phyloP scores from a whole-genome alignment of 2,888 invertebrate species.

The Ornithoptera priamus region DNA sequence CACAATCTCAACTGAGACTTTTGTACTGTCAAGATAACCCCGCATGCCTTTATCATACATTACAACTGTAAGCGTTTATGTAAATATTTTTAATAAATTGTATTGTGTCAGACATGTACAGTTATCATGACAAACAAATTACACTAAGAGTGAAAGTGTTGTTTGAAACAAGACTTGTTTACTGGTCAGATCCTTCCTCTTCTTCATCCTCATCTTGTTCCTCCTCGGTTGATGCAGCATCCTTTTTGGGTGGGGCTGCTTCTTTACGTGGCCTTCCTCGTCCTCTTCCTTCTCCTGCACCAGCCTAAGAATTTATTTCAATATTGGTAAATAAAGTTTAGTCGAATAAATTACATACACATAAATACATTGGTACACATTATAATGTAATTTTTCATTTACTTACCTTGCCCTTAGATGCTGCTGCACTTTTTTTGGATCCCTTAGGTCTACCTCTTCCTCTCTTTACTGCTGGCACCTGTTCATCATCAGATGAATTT shows the following conservation, averaged over 20 bases:
- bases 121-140: constrained; percentile 74
- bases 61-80: constrained; percentile 44
- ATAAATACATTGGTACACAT: not conserved
- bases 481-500: constrained; percentile 77
- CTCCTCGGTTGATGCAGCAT: constrained; percentile 72
- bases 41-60: constrained; percentile 42
- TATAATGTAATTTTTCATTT: not conserved
- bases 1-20: constrained; percentile 63
- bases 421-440: constrained; percentile 75
- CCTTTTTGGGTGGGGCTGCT: constrained; percentile 72
- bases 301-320: constrained; percentile 46
- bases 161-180: constrained; percentile 57
- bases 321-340: not conserved
- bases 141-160: constrained; percentile 67
- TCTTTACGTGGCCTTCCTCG: constrained; percentile 76
- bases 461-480: constrained; percentile 76
- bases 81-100: constrained; percentile 50
- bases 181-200: constrained; percentile 77
- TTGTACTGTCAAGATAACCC: constrained; percentile 70
- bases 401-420: constrained; percentile 68
- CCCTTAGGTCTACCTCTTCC: constrained; percentile 80
- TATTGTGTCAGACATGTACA: constrained; percentile 50
- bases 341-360: not conserved
- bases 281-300: constrained; percentile 66
- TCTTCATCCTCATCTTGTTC: constrained; percentile 76